Evolutionary conservation across 2,888 invertebrate species (phyloP).

Genomic region (Agriopis marginaria): DNA sequence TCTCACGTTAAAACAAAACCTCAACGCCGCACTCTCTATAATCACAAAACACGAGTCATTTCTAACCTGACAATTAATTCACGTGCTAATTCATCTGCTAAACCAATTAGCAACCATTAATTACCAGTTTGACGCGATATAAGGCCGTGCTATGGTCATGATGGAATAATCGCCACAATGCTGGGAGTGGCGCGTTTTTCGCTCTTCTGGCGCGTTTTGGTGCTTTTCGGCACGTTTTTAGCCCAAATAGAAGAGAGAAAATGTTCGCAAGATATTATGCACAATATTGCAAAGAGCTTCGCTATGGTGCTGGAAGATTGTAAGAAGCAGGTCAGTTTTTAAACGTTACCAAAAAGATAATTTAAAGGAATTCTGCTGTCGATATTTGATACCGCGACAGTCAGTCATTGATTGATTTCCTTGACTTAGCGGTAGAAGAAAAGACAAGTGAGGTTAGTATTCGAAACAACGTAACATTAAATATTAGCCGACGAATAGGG

Average conservation of each 20-base stretch:
- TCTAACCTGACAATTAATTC: constrained; percentile 20
- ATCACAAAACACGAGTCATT: constrained; percentile 16
- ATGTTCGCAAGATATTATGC: constrained; percentile 67
- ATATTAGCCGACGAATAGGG: too few species aligned
- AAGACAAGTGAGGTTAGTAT: too few species aligned
- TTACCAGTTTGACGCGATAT: constrained; percentile 11
- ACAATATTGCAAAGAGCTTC: constrained; percentile 67
- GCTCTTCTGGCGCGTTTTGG: constrained; percentile 11
- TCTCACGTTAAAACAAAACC: background rate
- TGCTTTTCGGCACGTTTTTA: constrained; percentile 9
- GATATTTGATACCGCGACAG: too few species aligned
- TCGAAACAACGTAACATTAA: too few species aligned
- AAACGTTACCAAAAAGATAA: background rate
- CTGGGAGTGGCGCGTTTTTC: constrained; percentile 2
- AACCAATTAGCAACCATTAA: constrained; percentile 4
- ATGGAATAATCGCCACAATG: constrained; percentile 19
- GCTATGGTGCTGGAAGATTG: constrained; percentile 63
- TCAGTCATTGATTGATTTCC: too few species aligned
- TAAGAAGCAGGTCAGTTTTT: constrained; percentile 65
- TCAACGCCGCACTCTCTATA: background rate
- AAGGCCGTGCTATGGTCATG: background rate
- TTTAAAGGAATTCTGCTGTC: too few species aligned
- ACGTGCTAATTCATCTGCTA: constrained; percentile 1
- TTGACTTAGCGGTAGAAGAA: too few species aligned
- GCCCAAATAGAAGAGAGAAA: background rate